phyloP scores from a whole-genome alignment of 2,797 vertebrate species.

The Phalloptychus januarius region DNA sequence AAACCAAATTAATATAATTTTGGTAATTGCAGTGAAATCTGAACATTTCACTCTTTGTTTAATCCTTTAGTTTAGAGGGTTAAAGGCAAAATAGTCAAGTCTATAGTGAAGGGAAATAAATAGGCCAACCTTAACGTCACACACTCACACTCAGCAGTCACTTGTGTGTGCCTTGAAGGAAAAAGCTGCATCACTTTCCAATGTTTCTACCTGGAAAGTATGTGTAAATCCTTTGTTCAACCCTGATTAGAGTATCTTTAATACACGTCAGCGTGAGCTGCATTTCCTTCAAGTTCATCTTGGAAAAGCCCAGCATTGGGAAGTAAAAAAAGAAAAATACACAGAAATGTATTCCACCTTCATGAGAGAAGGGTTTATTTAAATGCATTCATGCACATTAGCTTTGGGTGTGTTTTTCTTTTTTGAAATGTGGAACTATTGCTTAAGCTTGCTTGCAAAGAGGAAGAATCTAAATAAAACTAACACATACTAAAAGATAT shows the following conservation, averaged over 20 bases:
- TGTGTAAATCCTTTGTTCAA: background rate
- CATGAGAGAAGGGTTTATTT: background rate
- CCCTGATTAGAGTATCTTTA: background rate
- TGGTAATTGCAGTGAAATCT: no score
- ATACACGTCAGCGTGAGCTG: background rate
- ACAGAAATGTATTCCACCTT: background rate
- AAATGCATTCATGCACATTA: background rate
- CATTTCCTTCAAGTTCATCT: background rate
- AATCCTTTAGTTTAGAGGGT: no score
- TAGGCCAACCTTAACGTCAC: background rate
- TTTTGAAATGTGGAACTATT: background rate
- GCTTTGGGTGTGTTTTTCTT: background rate
- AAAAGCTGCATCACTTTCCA: background rate
- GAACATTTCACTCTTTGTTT: no score
- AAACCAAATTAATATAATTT: background rate
- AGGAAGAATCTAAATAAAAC: background rate
- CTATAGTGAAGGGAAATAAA: background rate
- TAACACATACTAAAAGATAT: background rate
- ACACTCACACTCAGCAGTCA: background rate
- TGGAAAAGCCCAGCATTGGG: background rate
- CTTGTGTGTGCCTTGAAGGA: background rate
- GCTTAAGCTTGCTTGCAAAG: background rate
- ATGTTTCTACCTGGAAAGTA: background rate
- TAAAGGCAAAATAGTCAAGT: background rate
- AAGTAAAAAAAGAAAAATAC: background rate